Evolutionary conservation across 2,888 invertebrate genomes (phyloP), one percentile per base, ranked within the genome.

Genomic region (Druceiella hillmani): DNA sequence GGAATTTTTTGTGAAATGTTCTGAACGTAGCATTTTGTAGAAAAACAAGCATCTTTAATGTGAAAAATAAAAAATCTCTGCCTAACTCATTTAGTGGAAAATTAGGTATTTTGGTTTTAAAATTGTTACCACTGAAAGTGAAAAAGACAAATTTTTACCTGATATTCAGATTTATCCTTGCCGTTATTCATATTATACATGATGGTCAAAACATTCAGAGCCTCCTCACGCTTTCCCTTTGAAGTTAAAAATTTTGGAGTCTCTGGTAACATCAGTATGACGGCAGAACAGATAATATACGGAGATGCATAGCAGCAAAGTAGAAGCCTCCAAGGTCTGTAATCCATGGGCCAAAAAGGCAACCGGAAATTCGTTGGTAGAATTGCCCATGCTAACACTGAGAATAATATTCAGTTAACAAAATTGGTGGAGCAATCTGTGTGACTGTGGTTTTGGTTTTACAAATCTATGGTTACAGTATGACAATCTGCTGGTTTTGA

Each of bases 241-340:
- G 66, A 26, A 7, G 78, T 59, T 34, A 75, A 60, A 54, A 76
- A 84, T 53, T 80, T 80, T 0, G 84, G 83, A 45, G 79, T 83
- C 55, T 84, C 84, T 0, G 82, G 82, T 38, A 75, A 58, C 11
- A 55, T 55, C 1, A 62, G 53, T 3, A 75, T 55, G 24, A 71
- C 62, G 1, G 72, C 14, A 1, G 75, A 66, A 0, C 77, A 72
- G 1, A 76, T 30, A 1, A 79, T 40, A 38, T 75, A 71, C 1
- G 82, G 72, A 2, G 77, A 20, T 1, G 74, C 69, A 42, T 79
- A 67, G 1, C 74, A 45, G 1, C 77, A 59, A 2, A 83, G 53
- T 41, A 81, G 74, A 9, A 81, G 44, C 28, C 83, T 64, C 84
- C 84, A 85, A 2, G 81, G 78, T 41, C 72, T 66, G 44, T 74